Conservation (phyloP, 2,888 invertebrate species). For the Amorpha juglandis region DNA sequence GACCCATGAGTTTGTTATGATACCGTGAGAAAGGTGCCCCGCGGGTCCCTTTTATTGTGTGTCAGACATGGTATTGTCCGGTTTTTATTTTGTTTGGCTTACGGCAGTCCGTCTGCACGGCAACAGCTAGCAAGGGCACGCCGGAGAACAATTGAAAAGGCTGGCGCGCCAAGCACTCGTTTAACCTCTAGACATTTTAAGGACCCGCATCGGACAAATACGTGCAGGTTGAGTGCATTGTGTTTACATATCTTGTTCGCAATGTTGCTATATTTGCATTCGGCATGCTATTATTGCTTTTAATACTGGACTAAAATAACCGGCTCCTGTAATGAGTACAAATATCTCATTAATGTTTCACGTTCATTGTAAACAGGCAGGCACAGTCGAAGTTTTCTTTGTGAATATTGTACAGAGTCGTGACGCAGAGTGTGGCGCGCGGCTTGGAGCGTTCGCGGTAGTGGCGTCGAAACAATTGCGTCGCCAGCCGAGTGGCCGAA, state of each 20-base stretch:
- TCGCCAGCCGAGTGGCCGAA: slow-evolving; percentile 39
- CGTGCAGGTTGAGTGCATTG: slow-evolving; percentile 21
- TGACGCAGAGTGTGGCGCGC: slow-evolving; percentile 51
- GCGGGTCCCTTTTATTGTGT: slow-evolving; percentile 1
- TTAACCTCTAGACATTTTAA: slow-evolving; percentile 27
- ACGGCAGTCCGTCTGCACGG: slow-evolving; percentile 49
- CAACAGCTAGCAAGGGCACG: slow-evolving; percentile 41
- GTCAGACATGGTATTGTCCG: background rate
- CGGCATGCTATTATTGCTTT: slow-evolving; percentile 36
- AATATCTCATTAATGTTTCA: slow-evolving; percentile 33
- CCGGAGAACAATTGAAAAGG: slow-evolving; percentile 38
- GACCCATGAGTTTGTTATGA: background rate
- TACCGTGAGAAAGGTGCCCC: slow-evolving; percentile 6
- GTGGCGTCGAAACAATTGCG: slow-evolving; percentile 58
- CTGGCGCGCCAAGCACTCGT: slow-evolving; percentile 24
- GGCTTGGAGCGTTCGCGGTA: slow-evolving; percentile 29
- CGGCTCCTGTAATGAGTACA: slow-evolving; percentile 33
- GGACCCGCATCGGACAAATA: slow-evolving; percentile 30
- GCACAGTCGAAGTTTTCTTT: slow-evolving; percentile 44
- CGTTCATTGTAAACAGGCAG: slow-evolving; percentile 51
- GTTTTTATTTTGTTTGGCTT: slow-evolving; percentile 36
- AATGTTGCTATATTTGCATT: slow-evolving; percentile 27
- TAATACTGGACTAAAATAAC: slow-evolving; percentile 35
- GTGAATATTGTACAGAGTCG: slow-evolving; percentile 44
- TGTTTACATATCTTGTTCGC: slow-evolving; percentile 10